Evolutionary conservation across 2,113 vertebrate species (phyloP).

Genomic region (Isurus oxyrinchus): DNA sequence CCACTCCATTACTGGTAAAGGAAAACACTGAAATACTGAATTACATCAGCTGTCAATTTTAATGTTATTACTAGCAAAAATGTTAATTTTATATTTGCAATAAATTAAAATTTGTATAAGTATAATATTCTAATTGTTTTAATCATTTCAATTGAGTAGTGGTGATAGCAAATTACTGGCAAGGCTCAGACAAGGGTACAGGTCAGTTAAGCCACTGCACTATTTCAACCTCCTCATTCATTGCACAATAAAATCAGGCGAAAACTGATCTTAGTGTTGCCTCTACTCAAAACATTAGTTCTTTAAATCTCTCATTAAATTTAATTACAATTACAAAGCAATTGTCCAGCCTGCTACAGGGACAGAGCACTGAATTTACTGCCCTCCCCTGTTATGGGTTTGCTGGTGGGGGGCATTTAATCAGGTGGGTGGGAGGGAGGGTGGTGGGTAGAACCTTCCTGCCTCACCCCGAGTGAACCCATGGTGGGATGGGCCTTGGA

Average conservation of each 20-base stretch:
- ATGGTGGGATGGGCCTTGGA: too few relatives aligned
- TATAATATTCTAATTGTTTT: neutral
- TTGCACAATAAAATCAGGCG: neutral
- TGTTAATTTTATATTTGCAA: neutral
- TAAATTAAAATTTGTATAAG: neutral
- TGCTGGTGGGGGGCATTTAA: too few relatives aligned
- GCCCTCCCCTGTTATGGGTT: too few relatives aligned
- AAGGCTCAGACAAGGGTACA: neutral
- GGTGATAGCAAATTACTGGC: neutral
- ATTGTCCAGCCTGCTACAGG: neutral
- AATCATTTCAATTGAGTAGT: neutral
- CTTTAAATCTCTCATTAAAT: neutral
- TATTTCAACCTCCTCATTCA: neutral
- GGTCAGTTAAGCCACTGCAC: neutral
- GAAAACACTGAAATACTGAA: neutral
- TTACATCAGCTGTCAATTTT: neutral
- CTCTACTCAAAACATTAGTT: neutral
- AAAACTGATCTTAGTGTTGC: neutral
- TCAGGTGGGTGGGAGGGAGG: too few relatives aligned
- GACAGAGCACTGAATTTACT: neutral
- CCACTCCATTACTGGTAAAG: neutral
- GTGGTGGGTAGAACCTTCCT: too few relatives aligned
- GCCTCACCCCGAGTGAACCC: too few relatives aligned
- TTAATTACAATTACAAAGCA: neutral
- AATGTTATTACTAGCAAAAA: neutral